Evolutionary conservation across 2,113 vertebrate species (phyloP), one percentile per base, ranked within the genome.

Genomic region (Nansenia antarctica): DNA sequence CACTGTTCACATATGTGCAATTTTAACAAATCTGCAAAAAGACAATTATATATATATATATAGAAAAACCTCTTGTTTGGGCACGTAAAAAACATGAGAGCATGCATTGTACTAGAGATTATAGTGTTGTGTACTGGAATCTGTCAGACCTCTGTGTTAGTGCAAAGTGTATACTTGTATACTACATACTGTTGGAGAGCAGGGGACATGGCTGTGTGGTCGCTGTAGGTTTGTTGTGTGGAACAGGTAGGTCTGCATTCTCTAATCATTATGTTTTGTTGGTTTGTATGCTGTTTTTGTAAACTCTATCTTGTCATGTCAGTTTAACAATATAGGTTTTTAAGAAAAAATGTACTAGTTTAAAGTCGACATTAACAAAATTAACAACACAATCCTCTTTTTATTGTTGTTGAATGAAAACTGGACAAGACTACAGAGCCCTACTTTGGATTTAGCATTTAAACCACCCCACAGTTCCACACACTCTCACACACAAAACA

Each of bases 101-200:
- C 91, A 92, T 91, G 90, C 82, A 27, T 83, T 88, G 84, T 90
- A 82, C 74, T 86, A 88, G 81, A 86, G 87, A 86, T 86, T 83
- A 80, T 64, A 73, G 74, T 82, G 82, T 88, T 37, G 72, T 89
- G 82, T 90, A 76, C 74, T 84, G 86, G 86, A 81, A 78, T 86
- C 63, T 85, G 82, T 90, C 85, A 78, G 85, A 86, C 79, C 80
- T 85, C 72, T 76, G 85, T 91, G 85, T 87, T 87, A 64, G 77
- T 88, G 78, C 82, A 77, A 84, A 79, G 73, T 90, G 67, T 74
- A 59, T 85, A n/a, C n/a, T n/a, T n/a, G n/a, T n/a, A 74, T 89
- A 82, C 76, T 86, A 88, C 88, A 91, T 92, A 89, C n/a, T n/a
- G 83, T 77, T 79, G 72, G 69, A 57, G 74, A 67, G 82, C 74